These are phyloP conservation scores for Entelurus aequoreus DNA, from an alignment of 2,113 vertebrate species.

Conservation along the genomic window DNA sequence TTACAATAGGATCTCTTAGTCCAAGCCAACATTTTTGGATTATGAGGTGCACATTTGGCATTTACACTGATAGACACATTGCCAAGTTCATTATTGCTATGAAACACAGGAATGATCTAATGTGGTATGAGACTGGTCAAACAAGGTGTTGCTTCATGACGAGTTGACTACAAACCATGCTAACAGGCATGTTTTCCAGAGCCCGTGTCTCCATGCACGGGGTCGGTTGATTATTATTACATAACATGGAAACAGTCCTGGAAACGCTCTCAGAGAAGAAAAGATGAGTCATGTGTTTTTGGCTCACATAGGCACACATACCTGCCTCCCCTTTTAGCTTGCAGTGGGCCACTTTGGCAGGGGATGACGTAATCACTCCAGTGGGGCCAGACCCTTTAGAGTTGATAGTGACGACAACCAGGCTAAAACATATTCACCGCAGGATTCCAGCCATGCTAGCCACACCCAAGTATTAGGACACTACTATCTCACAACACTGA, in stretches of 20 bases:
- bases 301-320: conserved; percentile 39
- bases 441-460: too few species aligned
- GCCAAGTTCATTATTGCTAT: conserved; percentile 7
- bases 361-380: conserved; percentile 30
- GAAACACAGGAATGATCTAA: conserved; percentile 16
- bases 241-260: conserved; percentile 46
- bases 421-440: not conserved
- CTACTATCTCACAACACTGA: too few species aligned
- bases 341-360: conserved; percentile 40
- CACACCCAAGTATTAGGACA: too few species aligned
- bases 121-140: conserved; percentile 12
- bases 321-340: conserved; percentile 37
- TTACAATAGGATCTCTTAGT: not conserved
- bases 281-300: conserved; percentile 58
- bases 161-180: conserved; percentile 10
- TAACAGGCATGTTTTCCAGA: conserved; percentile 16
- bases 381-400: conserved; percentile 26
- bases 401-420: conserved; percentile 15
- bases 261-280: conserved; percentile 30
- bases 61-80: not conserved
- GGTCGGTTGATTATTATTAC: conserved; percentile 21
- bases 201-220: conserved; percentile 31
- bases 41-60: conserved; percentile 15
- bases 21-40: not conserved
- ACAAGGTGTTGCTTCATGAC: conserved; percentile 26